A percentile compares a stretch with the other conserved stretches of the same genome.
Conservation (phyloP, 2,113 vertebrate genomes). For the Phasianus colchicus region DNA sequence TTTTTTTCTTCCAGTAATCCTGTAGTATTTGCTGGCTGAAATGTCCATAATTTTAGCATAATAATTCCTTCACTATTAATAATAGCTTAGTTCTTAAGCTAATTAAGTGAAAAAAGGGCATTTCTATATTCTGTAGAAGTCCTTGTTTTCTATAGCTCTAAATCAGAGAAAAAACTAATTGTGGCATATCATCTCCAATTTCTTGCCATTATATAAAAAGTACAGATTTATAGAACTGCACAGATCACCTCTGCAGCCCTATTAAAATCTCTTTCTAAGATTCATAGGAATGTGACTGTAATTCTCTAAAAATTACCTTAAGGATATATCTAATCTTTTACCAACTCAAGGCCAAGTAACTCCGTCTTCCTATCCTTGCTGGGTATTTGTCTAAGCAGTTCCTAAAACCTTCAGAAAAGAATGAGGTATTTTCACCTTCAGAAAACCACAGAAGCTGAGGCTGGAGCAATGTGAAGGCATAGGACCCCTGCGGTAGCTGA, state of each 20-base stretch:
- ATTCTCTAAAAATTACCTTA: neutral
- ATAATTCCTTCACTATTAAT: neutral
- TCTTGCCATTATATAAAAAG: neutral
- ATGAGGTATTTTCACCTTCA: neutral
- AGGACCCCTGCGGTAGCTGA: neutral
- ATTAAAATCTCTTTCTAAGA: neutral
- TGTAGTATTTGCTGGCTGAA: neutral
- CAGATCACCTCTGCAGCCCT: neutral
- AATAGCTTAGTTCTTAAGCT: neutral
- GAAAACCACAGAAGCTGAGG: neutral
- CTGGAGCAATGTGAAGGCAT: neutral
- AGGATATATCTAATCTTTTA: neutral
- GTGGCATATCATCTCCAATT: neutral
- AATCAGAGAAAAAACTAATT: neutral
- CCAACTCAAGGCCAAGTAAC: neutral
- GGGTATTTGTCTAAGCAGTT: neutral
- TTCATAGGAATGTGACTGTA: neutral
- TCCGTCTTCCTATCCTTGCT: fast-evolving
- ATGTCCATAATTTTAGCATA: neutral
- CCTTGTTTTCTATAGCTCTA: neutral
- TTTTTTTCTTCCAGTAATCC: neutral
- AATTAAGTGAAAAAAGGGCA: neutral
- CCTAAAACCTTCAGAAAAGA: neutral
- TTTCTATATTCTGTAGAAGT: neutral
- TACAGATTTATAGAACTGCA: neutral